Evolutionary conservation across 1,140 invertebrate species (phyloP).

Genomic region (Latrodectus geometricus): DNA sequence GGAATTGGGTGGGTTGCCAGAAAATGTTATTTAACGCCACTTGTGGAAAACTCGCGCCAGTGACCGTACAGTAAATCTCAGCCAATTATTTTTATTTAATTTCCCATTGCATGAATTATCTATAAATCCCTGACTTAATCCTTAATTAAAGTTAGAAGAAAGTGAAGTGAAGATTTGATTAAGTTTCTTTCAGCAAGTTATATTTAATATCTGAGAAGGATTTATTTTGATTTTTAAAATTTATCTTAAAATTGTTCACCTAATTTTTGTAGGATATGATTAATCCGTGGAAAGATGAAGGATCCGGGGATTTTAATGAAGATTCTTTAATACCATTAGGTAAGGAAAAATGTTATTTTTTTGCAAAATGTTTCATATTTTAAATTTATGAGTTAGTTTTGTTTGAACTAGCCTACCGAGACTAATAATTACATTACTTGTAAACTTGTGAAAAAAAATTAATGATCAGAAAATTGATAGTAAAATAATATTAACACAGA

Average conservation of each 20-base stretch:
- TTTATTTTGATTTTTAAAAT: background rate
- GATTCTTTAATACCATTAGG: background rate
- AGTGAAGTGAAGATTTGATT: no score
- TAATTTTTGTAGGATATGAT: conserved; percentile 6
- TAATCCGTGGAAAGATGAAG: conserved; percentile 41
- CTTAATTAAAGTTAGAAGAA: no score
- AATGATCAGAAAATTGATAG: background rate
- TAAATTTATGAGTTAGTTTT: background rate
- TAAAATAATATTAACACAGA: no score
- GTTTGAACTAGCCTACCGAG: background rate
- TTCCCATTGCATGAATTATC: no score
- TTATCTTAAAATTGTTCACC: background rate
- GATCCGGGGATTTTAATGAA: conserved; percentile 31
- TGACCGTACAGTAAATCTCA: no score
- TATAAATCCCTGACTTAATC: no score
- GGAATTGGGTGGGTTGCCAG: no score
- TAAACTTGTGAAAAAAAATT: background rate
- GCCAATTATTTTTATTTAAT: no score
- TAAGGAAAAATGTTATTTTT: background rate
- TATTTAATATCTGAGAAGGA: background rate
- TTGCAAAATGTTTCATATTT: background rate
- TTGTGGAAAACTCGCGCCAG: no score
- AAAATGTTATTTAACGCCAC: no score
- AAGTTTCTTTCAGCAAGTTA: no score
- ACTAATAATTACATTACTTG: background rate